Percentiles rank a stretch among this genome's conserved stretches.
Conservation (phyloP, 2,888 invertebrate genomes). For the Pachliopta kotzebuea region DNA sequence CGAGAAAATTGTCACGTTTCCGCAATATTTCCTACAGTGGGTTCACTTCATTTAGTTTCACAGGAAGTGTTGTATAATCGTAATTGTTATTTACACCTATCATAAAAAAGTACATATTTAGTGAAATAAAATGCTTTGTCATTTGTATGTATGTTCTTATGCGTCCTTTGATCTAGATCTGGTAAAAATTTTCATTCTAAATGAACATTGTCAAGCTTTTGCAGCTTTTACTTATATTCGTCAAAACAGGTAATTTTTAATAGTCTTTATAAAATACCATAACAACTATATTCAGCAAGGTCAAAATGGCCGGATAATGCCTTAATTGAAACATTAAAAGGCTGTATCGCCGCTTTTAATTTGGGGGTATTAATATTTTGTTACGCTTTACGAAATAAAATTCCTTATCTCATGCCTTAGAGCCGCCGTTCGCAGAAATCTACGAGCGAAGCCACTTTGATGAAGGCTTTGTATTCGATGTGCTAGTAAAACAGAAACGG, state of each 20-base stretch:
- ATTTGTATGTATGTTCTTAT: too few species aligned
- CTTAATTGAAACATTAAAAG: slow-evolving; percentile 6
- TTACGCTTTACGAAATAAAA: slow-evolving; percentile 16
- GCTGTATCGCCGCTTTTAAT: slow-evolving; percentile 12
- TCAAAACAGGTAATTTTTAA: too few species aligned
- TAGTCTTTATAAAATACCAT: too few species aligned
- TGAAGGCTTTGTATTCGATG: too few species aligned
- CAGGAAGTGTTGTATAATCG: background rate
- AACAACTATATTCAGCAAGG: background rate
- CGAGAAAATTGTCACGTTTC: slow-evolving; percentile 15
- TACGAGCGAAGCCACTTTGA: slow-evolving; percentile 8
- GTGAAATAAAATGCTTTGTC: too few species aligned
- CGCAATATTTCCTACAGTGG: slow-evolving; percentile 5
- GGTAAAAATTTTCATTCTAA: too few species aligned
- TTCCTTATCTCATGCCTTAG: slow-evolving; percentile 21
- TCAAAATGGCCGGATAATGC: background rate
- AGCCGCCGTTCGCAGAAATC: slow-evolving; percentile 11
- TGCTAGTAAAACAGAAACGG: too few species aligned
- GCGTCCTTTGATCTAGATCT: too few species aligned
- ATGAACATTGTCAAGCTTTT: too few species aligned
- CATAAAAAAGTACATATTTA: too few species aligned
- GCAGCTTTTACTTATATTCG: too few species aligned
- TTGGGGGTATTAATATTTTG: slow-evolving; percentile 14
- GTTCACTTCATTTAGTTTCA: slow-evolving; percentile 2
- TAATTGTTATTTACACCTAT: background rate